Base-by-base conservation (phyloP, 2,113 vertebrate genomes). In the Indicator maculatus region DNA sequence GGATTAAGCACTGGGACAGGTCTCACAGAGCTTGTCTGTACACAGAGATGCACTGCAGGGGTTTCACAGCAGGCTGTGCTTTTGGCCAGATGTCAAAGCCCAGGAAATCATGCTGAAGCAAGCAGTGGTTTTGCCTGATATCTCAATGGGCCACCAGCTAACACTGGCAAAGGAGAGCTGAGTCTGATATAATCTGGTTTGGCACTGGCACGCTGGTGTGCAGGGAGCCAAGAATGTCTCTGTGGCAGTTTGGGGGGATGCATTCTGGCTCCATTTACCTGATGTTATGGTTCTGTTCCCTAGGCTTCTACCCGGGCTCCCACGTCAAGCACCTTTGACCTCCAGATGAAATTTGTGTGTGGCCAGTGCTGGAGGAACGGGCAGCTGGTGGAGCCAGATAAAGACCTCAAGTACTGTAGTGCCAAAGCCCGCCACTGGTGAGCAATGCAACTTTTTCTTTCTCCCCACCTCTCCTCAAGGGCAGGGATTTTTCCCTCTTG, bases 301-400 rank as follows among this genome's bases (percentile, higher is more conserved):
- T 82, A 98, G 82, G 76, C 97, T 90, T 89, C 94, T 79, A 73
- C 97, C 2, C 96, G 98, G 91, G 90, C 96, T 44, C 96, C 97
- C 11, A 93, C 87, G 0, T 97, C 98, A 83, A 97, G 97, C 93
- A 97, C 98, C 87, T 98, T 98, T 82, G 98, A 98, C 87, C 97
- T 99, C 94, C 98, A 98, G 93, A 98, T 99, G 98, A 99, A 99
- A 98, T 99, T 99, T 83, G 98, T 98, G 53, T 99, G 99, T 63
- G 97, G 98, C 92, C 98, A 98, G 88, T 99, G 99, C 97, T 99
- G 98, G 98, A 97, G 97, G 61, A 98, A 98, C 0, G 98, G 99
- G 33, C 98, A 98, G 91, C 97, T 98, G 95, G 98, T 98, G 30
- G 99, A 99, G 91, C 98, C 99, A 5, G 98, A 99, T 97, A 98